phyloP scores from a whole-genome alignment of 2,888 invertebrate species.

The Anthrax anthrax region DNA sequence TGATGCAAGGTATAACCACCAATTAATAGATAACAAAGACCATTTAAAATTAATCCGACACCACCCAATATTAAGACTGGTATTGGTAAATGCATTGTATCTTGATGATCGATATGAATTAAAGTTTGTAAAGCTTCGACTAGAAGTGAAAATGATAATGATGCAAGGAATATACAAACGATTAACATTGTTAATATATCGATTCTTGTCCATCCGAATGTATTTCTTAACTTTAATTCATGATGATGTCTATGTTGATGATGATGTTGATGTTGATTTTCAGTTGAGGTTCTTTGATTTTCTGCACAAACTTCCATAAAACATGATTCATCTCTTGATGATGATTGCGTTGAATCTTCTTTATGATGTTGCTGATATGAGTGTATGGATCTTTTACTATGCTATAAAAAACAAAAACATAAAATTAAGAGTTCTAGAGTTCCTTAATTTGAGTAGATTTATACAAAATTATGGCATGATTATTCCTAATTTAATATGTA shows the following conservation, averaged over 20 bases:
- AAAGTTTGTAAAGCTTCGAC: conserved; percentile 72
- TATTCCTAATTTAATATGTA: too few relatives aligned
- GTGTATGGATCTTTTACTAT: conserved; percentile 23
- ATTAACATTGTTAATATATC: conserved; percentile 74
- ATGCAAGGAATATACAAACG: conserved; percentile 67
- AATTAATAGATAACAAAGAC: conserved; percentile 63
- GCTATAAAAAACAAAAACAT: conserved; percentile 20
- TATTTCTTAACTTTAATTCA: conserved; percentile 59
- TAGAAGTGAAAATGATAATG: conserved; percentile 65
- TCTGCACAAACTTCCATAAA: conserved; percentile 6
- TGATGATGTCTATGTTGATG: conserved; percentile 7
- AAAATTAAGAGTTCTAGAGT: not conserved
- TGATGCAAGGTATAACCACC: conserved; percentile 66
- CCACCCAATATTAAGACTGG: conserved; percentile 58
- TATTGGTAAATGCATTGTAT: conserved; percentile 59
- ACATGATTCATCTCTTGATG: conserved; percentile 5
- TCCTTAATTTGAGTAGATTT: too few relatives aligned
- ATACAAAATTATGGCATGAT: too few relatives aligned
- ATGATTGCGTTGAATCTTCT: not conserved
- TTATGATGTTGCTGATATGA: not conserved
- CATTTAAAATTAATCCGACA: conserved; percentile 57
- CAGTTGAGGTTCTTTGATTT: not conserved
- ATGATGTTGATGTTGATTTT: too few relatives aligned
- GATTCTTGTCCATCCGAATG: conserved; percentile 85
- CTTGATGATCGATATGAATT: conserved; percentile 56